Base-by-base conservation (phyloP, 2,888 invertebrate species). In the Drosophila aldrichi region DNA sequence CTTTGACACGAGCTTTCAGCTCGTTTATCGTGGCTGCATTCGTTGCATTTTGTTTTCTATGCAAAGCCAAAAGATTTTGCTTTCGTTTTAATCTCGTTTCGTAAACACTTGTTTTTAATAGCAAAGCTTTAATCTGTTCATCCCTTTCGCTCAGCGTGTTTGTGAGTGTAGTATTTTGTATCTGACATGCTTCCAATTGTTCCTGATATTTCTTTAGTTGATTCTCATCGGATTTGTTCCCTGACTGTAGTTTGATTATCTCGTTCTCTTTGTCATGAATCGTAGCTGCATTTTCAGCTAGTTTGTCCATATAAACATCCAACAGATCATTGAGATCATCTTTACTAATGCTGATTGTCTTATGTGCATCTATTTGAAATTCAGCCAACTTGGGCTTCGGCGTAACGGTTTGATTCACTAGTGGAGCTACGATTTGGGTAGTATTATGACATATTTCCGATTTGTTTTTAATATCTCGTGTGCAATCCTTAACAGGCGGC, bases 331-430 rank as follows among this genome's bases (percentile, higher is more conserved):
- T 85, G 34, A 83, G 63, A 60, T 83, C 83, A 20, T 74, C 82
- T 20, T 88, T 83, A 36, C 77, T 83, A 5, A 83, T 83, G 41
- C 83, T 70, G 12, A 83, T 85, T 3, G 85, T 83, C 29, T 88
- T 83, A 9, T 79, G 88, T 0, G 79, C 85, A 34, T 83, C 85
- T 29, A 83, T 83, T 62, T 88, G 88, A 36, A 83, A 74, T 16
- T 84, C 88, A 0, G 83, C 82, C 12, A 85, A 14, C 22, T 79
- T 83, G 5, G 81, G 77, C 6, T 68, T 70, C 0, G 56, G 57
- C 4, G 73, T 62, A 0, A 62, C 41, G 14, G 83, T 85, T 7
- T 59, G 70, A 65, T 65, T 79, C 1, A 3, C 55, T 16, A 58
- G n/a, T 6, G 22, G 16, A 4, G 57, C 52, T 54, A 9, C 14